phyloP scores from a whole-genome alignment of 2,888 invertebrate species.

The Caenorhabditis imperialis region DNA sequence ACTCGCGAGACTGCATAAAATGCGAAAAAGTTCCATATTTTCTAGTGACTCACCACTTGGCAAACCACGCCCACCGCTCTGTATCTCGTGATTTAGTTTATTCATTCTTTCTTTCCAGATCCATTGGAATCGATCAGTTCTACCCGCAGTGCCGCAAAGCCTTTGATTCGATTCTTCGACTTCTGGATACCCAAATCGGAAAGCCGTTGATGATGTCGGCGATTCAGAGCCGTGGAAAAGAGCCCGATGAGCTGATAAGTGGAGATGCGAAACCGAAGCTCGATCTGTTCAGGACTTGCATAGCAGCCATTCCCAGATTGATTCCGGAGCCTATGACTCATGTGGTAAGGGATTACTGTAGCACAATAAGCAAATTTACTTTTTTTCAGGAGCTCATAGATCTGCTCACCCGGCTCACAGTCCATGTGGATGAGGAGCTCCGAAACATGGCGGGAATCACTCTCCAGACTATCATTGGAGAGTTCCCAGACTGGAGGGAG shows the following conservation, averaged over 20 bases:
- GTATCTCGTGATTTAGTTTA: too few species aligned
- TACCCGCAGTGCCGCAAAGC: constrained; percentile 95
- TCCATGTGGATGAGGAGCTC: constrained; percentile 98
- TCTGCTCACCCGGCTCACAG: constrained; percentile 91
- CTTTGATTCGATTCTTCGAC: constrained; percentile 93
- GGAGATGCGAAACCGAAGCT: constrained; percentile 97
- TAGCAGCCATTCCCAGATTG: constrained; percentile 96
- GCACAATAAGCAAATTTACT: neutral
- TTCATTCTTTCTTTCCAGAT: too few species aligned
- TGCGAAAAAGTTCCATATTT: too few species aligned
- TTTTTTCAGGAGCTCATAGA: constrained; percentile 89
- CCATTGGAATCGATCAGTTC: constrained; percentile 96
- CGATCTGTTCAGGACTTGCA: constrained; percentile 96
- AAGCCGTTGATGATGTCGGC: constrained; percentile 97
- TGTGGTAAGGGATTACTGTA: constrained; percentile 32
- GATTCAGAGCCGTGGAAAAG: constrained; percentile 92
- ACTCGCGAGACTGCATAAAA: too few species aligned
- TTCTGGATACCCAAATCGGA: constrained; percentile 94
- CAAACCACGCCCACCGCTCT: too few species aligned
- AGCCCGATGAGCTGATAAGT: constrained; percentile 80
- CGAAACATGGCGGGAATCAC: constrained; percentile 81
- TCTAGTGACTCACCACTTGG: too few species aligned
- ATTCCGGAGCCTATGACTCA: constrained; percentile 98
- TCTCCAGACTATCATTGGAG: constrained; percentile 90
- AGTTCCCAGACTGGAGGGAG: constrained; percentile 97